Conservation (phyloP, 23 tunicate genomes). For the Trididemnum miniatum region DNA sequence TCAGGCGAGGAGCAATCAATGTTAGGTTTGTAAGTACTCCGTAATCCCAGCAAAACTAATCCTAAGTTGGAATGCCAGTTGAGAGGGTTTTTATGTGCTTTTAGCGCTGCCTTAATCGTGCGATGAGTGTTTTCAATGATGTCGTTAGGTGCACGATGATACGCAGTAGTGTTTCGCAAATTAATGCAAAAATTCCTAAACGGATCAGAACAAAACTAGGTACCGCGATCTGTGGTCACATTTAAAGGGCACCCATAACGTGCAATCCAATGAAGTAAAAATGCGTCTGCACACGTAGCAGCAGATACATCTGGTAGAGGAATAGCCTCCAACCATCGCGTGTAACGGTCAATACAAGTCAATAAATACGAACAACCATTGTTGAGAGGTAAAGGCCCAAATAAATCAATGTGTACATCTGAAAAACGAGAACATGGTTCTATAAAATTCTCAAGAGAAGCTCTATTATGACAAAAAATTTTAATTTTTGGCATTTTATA, state of each 20-base stretch:
- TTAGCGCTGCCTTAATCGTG: constrained; percentile 14
- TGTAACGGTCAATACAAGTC: not conserved
- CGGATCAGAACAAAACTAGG: not conserved
- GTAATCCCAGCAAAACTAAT: constrained; percentile 22
- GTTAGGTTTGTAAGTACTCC: not conserved
- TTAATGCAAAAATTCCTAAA: not conserved
- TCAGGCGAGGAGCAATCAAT: constrained; percentile 5
- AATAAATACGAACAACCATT: constrained; percentile 6
- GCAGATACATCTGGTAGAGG: too few species aligned
- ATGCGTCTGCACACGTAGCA: not conserved
- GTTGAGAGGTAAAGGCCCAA: constrained; percentile 21
- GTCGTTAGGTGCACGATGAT: constrained; percentile 15
- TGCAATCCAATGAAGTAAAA: not conserved
- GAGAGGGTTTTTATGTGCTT: constrained; percentile 10
- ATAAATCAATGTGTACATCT: constrained; percentile 6
- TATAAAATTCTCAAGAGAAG: not conserved
- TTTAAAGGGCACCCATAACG: constrained; percentile 10
- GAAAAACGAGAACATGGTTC: constrained; percentile 6
- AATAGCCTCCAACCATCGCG: not conserved
- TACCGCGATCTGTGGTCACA: not conserved
- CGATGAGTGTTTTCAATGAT: constrained; percentile 2
- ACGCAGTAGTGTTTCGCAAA: constrained; percentile 6
- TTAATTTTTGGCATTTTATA: constrained; percentile 28
- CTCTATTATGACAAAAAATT: not conserved
- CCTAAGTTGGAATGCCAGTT: constrained; percentile 20